A percentile compares a stretch with the other conserved stretches of the same genome.
Evolutionary conservation across 2,797 vertebrate species (phyloP).

Genomic region (Neomorphus geoffroyi): DNA sequence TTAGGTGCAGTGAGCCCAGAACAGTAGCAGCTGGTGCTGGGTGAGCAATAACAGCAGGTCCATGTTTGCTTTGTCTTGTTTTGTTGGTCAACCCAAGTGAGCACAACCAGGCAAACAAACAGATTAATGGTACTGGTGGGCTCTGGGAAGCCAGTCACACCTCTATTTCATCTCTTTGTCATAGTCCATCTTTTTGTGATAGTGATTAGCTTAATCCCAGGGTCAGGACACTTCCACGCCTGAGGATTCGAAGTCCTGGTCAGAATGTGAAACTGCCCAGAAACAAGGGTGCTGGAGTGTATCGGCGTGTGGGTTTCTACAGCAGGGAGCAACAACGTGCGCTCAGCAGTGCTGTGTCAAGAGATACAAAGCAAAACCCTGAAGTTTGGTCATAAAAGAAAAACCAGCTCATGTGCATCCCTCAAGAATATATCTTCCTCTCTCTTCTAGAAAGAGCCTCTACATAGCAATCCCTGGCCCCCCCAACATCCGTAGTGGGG

Average conservation of each 20-base stretch:
- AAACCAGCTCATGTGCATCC: background rate
- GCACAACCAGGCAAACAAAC: conserved; percentile 23
- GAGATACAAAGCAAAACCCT: background rate
- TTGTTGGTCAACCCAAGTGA: background rate
- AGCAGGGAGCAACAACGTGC: background rate
- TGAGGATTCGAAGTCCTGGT: background rate
- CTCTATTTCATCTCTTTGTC: background rate
- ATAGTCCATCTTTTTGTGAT: too few relatives aligned
- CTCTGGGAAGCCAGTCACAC: background rate
- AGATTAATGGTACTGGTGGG: background rate
- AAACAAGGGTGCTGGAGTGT: background rate
- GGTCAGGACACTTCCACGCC: background rate
- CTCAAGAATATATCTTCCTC: background rate
- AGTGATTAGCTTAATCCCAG: conserved; percentile 26
- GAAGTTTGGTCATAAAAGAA: background rate
- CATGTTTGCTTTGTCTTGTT: background rate
- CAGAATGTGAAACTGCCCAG: background rate
- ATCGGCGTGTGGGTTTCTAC: background rate
- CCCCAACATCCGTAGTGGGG: too few relatives aligned
- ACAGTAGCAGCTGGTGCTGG: background rate
- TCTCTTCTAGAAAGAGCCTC: background rate
- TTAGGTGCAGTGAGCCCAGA: background rate
- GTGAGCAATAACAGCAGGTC: background rate
- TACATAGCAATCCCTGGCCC: background rate
- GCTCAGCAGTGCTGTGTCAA: background rate